These are phyloP conservation scores for Sycophaga agraensis DNA, from an alignment of 1,140 invertebrate species.

Conservation along the genomic window DNA sequence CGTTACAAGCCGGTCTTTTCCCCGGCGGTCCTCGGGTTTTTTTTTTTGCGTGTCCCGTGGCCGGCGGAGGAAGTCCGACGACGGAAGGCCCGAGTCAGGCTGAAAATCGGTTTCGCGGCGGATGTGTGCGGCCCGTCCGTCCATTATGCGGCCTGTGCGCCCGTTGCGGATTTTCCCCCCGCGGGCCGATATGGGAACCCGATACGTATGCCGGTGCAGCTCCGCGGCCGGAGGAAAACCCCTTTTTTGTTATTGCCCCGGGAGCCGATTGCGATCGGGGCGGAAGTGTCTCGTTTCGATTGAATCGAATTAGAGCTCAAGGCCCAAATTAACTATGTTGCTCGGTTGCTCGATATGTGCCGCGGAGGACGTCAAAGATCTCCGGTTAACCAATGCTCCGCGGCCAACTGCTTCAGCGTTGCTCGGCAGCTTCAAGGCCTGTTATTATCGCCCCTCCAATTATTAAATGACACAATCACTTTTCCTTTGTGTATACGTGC, in stretches of 20 bases:
- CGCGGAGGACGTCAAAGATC: no score
- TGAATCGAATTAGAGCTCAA: neutral
- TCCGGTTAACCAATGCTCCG: no score
- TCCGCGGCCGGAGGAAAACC: neutral
- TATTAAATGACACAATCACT: no score
- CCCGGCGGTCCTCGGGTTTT: neutral
- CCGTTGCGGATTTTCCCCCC: neutral
- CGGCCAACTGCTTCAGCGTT: no score
- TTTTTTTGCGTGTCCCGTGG: slow-evolving; percentile 17
- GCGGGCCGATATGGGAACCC: neutral
- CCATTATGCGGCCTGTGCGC: neutral
- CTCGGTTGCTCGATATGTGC: no score
- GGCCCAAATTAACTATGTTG: no score
- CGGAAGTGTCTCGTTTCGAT: neutral
- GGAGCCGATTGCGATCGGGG: neutral
- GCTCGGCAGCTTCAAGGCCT: no score
- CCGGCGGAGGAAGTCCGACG: neutral
- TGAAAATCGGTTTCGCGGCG: slow-evolving; percentile 28
- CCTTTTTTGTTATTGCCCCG: neutral
- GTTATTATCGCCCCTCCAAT: no score
- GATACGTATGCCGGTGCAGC: neutral
- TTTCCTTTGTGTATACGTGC: no score
- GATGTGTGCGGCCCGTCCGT: no score
- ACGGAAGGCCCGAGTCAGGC: neutral
- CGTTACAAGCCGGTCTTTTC: neutral